These are phyloP conservation scores for Hirtodrosophila duncani DNA, from an alignment of 2,888 invertebrate species.

Conservation along the genomic window DNA sequence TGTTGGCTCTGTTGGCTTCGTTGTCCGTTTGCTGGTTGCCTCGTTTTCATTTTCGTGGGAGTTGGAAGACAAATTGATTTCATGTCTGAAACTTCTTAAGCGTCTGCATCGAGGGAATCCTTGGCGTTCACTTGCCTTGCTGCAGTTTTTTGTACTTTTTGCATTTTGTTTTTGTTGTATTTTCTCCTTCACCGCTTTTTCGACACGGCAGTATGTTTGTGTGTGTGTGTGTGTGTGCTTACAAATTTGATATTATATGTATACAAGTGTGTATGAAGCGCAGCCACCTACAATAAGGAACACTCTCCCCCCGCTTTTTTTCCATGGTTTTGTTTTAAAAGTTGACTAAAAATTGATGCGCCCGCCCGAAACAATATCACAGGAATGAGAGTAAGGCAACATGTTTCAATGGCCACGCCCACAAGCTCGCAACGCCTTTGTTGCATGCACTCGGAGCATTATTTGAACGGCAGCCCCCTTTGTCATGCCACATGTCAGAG, in stretches of 20 bases:
- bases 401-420: conserved; percentile 51
- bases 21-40: conserved; percentile 17
- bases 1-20: conserved; percentile 1
- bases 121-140: conserved; percentile 24
- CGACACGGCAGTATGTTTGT: conserved; percentile 2
- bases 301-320: conserved; percentile 6
- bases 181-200: conserved; percentile 9
- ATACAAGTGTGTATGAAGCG: conserved; percentile 33
- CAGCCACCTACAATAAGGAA: conserved; percentile 8
- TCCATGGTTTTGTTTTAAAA: conserved; percentile 36
- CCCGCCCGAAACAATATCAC: conserved; percentile 49
- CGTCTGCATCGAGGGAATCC: conserved; percentile 62
- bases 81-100: conserved; percentile 73
- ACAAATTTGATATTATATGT: conserved; percentile 57
- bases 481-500: conserved; percentile 53
- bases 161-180: conserved; percentile 8
- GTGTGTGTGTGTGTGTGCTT: conserved; percentile 22
- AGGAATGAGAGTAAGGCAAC: conserved; percentile 43
- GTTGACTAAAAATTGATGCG: conserved; percentile 67
- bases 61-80: conserved; percentile 74
- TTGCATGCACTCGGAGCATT: conserved; percentile 56
- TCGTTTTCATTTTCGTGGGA: conserved; percentile 63
- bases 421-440: not conserved
- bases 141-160: conserved; percentile 15
- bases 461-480: conserved; percentile 40